Evolutionary conservation across 2,797 vertebrate species (phyloP), one percentile per base, ranked within the genome.

Genomic region (Gallirallus australis): DNA sequence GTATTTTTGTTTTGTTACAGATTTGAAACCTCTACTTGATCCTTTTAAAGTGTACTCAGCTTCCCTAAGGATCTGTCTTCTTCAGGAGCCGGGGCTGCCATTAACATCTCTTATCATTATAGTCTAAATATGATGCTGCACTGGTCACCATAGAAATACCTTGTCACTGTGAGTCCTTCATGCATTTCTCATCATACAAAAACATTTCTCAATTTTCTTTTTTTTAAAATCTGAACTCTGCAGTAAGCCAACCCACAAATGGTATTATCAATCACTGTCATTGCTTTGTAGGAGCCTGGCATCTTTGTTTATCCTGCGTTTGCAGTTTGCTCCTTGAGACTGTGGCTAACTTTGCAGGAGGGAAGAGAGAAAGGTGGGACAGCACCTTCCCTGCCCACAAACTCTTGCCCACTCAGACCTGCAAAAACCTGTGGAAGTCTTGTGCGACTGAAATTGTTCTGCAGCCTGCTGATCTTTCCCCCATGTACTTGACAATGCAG

Each of bases 71-170:
- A n/a, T 48, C n/a, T 57, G 40, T 2, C 48, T 89, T 39, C 40
- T 73, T 68, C 53, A 76, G 72, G 9, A 87, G 16, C 40, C 56
- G 35, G 31, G 31, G 76, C 37, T 0, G 0, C 15, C 30, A 28
- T 47, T 48, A n/a, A 33, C 13, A 28, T 45, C n/a, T 69, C n/a
- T 75, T 81, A 71, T 19, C 8, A 4, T 14, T 71, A 4, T 14
- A 86, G 15, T 50, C 57, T 76, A 78, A 91, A 81, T 79, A 47
- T 12, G 33, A 45, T 28, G 40, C 53, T 87, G 61, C 59, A 59
- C 28, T 63, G 77, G 54, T 94, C 85, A 94, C 87, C 85, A 83
- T 28, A 93, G 85, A 90, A 90, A 90, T 95, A 93, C 27, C 16
- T 23, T 50, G 33, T 71, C 65, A 71, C 53, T 71, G 7, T 64